phyloP scores from a whole-genome alignment of 2,113 vertebrate genomes.

The Cheilinus undulatus region DNA sequence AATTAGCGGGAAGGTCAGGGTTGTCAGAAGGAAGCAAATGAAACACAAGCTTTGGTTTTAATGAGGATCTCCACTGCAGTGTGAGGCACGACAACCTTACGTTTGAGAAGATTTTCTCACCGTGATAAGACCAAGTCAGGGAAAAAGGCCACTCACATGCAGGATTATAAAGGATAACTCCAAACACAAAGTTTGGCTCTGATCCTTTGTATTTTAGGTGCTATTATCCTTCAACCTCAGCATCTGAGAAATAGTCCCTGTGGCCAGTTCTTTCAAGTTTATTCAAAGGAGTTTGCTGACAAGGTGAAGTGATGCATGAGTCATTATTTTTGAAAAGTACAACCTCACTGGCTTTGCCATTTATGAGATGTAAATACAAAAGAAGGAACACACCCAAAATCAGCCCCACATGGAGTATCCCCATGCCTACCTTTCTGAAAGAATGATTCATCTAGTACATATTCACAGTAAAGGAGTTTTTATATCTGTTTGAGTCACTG shows the following conservation, averaged over 20 bases:
- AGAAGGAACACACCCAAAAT: constrained; percentile 14
- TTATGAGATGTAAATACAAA: constrained; percentile 31
- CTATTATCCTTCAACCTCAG: constrained; percentile 14
- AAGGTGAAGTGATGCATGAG: constrained; percentile 3
- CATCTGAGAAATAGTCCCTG: background rate
- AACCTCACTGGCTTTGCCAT: constrained; percentile 1
- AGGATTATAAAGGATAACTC: background rate
- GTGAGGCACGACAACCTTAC: constrained; percentile 27
- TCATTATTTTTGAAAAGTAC: constrained; percentile 17
- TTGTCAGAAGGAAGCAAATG: constrained; percentile 64
- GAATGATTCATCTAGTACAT: constrained; percentile 31
- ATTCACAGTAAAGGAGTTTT: constrained; percentile 48
- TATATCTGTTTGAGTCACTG: constrained; percentile 31
- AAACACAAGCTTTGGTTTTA: constrained; percentile 61
- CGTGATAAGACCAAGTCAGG: constrained; percentile 25
- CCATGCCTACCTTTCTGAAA: constrained; percentile 12
- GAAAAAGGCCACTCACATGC: constrained; percentile 1
- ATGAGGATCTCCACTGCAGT: constrained; percentile 49
- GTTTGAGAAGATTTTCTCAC: constrained; percentile 29
- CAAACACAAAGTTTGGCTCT: background rate
- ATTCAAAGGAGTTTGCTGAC: constrained; percentile 5
- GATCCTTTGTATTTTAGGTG: constrained; percentile 12
- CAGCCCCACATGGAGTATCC: constrained; percentile 1
- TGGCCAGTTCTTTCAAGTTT: background rate
- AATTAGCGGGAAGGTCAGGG: constrained; percentile 73